phyloP scores from a whole-genome alignment of 2,113 vertebrate species.

The Nesoenas mayeri region DNA sequence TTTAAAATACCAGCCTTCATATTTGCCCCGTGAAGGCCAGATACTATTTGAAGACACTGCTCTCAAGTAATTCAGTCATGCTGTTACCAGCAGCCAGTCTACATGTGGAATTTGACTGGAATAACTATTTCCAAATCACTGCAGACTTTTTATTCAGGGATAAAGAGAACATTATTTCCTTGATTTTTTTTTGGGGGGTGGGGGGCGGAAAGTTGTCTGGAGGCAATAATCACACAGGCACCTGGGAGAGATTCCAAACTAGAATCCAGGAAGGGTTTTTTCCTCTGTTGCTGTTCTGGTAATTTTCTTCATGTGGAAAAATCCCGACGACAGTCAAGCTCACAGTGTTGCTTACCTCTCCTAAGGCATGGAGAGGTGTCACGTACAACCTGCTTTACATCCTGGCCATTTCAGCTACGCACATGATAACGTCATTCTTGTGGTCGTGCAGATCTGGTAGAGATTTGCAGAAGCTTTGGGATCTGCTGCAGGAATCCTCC shows the following conservation, averaged over 20 bases:
- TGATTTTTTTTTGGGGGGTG: not conserved
- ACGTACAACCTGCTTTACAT: not conserved
- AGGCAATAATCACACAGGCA: not conserved
- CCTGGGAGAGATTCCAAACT: slow-evolving; percentile 7
- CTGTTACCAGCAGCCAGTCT: not conserved
- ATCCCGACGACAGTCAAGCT: accelerated
- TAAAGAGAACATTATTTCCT: not conserved
- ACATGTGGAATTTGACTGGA: accelerated
- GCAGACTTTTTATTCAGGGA: not conserved
- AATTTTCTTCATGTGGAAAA: not conserved
- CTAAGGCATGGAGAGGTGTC: not conserved
- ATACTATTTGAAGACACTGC: not conserved
- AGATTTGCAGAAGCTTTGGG: not conserved
- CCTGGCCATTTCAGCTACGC: not conserved
- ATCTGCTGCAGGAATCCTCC: not conserved
- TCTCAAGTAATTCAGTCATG: not conserved
- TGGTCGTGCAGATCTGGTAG: not conserved
- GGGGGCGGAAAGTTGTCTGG: not conserved
- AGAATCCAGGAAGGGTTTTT: not conserved
- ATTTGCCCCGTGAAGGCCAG: not conserved
- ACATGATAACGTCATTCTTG: accelerated
- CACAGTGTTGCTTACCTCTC: not conserved
- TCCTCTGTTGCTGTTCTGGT: not conserved
- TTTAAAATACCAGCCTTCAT: not conserved
- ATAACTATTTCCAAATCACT: not conserved